phyloP scores from a whole-genome alignment of 2,797 vertebrate genomes.

The Diceros bicornis region DNA sequence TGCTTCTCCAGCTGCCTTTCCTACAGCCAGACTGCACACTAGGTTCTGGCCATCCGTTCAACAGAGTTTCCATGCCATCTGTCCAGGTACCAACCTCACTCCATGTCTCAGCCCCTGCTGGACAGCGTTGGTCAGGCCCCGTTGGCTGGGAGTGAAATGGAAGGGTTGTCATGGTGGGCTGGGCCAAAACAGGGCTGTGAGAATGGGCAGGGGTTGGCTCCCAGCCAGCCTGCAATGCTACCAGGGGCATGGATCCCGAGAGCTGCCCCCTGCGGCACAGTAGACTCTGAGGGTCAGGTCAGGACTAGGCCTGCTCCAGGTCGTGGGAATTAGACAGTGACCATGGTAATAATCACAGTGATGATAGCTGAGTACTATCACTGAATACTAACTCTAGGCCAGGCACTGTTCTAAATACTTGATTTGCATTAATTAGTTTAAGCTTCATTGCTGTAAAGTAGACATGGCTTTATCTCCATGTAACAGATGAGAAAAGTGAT shows the following conservation, averaged over 20 bases:
- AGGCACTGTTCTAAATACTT: background rate
- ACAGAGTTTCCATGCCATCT: accelerated
- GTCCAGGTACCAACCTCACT: too few species aligned
- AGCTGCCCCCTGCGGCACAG: accelerated
- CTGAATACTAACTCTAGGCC: background rate
- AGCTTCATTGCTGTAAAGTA: background rate
- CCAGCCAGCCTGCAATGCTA: background rate
- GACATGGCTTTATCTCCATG: background rate
- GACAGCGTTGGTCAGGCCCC: background rate
- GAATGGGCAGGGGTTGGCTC: background rate
- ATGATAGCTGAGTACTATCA: background rate
- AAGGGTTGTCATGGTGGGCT: too few species aligned
- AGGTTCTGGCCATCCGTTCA: accelerated
- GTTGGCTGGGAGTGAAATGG: background rate
- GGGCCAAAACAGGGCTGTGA: too few species aligned
- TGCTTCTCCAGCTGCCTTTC: background rate
- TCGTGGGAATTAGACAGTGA: accelerated
- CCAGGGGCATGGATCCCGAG: accelerated
- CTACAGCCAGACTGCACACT: too few species aligned
- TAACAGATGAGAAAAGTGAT: background rate
- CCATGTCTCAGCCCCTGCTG: accelerated
- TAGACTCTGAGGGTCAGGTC: background rate
- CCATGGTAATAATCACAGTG: accelerated
- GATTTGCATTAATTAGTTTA: background rate
- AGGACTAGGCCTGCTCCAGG: background rate